A percentile compares a stretch with the other conserved stretches of the same genome.
Conservation (phyloP, 92 coral and sea anemone genomes). For the Epizoanthus fatuus region DNA sequence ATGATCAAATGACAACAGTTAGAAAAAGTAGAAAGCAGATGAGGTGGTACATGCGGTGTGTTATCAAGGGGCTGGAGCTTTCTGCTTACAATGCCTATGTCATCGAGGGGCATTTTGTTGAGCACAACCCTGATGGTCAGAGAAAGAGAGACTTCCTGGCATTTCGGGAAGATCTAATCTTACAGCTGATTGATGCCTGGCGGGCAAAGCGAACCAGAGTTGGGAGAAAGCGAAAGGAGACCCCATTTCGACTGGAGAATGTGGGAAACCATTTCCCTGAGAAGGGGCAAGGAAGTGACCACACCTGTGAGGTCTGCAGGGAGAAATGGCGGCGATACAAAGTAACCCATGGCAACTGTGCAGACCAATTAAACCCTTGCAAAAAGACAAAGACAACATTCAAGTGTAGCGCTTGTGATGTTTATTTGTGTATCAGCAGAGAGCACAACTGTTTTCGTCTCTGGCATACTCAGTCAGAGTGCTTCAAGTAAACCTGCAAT, state of each 20-base stretch:
- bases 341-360: conserved; percentile 37
- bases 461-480: conserved; percentile 64
- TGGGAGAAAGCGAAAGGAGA: conserved; percentile 53
- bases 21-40: conserved; percentile 38
- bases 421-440: conserved; percentile 58
- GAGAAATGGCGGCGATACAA: conserved; percentile 43
- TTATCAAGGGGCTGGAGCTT: conserved; percentile 38
- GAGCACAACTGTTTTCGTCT: conserved; percentile 50
- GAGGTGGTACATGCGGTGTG: conserved; percentile 59
- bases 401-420: conserved; percentile 55
- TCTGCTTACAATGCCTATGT: conserved; percentile 42
- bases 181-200: conserved; percentile 44
- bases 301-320: conserved; percentile 61
- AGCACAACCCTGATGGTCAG: not conserved
- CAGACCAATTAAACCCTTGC: conserved; percentile 34
- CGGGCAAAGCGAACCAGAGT: conserved; percentile 39
- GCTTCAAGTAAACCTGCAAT: conserved; percentile 31
- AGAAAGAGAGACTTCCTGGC: not conserved
- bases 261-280: conserved; percentile 59
- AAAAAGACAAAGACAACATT: conserved; percentile 57
- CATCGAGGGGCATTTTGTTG: conserved; percentile 44
- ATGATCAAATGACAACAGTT: conserved; percentile 35
- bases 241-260: conserved; percentile 42
- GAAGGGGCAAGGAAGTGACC: conserved; percentile 59
- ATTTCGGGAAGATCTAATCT: conserved; percentile 57